Percentiles rank a stretch among this genome's conserved stretches.
These are phyloP conservation scores for Paratilapia polleni DNA, from an alignment of 2,113 vertebrate genomes.

Conservation along the genomic window DNA sequence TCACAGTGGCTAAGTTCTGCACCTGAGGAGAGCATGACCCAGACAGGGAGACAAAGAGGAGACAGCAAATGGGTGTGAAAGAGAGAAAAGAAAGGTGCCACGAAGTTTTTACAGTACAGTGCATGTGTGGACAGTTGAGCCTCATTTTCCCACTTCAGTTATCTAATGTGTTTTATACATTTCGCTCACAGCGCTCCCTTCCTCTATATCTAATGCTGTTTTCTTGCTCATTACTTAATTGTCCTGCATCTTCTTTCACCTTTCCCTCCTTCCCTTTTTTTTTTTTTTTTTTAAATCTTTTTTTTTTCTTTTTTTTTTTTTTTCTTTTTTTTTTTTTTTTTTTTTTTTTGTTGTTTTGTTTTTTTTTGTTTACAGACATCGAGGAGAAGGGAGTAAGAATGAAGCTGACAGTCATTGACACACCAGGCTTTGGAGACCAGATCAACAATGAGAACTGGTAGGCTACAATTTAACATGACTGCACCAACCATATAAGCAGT, in stretches of 20 bases:
- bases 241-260: background rate
- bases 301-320: no score
- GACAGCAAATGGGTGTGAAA: slow-evolving; percentile 20
- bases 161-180: slow-evolving; percentile 18
- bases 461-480: slow-evolving; percentile 14
- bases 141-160: background rate
- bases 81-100: slow-evolving; percentile 1
- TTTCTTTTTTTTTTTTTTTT: no score
- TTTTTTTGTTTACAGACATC: slow-evolving; percentile 87
- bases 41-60: slow-evolving; percentile 75
- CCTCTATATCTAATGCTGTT: background rate
- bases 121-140: slow-evolving; percentile 6
- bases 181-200: slow-evolving; percentile 3
- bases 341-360: no score
- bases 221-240: background rate
- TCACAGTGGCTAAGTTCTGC: slow-evolving; percentile 99
- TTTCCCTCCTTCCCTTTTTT: background rate
- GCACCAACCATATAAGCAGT: background rate
- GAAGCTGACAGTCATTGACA: slow-evolving; percentile 98
- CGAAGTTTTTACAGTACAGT: slow-evolving; percentile 20
- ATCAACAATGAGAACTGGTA: slow-evolving; percentile 99
- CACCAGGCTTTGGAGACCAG: slow-evolving; percentile 97
- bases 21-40: slow-evolving; percentile 92
- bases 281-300: no score
- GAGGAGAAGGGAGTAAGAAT: slow-evolving; percentile 98